phyloP scores from a whole-genome alignment of 2,888 invertebrate species.

The Acleris sparsana region DNA sequence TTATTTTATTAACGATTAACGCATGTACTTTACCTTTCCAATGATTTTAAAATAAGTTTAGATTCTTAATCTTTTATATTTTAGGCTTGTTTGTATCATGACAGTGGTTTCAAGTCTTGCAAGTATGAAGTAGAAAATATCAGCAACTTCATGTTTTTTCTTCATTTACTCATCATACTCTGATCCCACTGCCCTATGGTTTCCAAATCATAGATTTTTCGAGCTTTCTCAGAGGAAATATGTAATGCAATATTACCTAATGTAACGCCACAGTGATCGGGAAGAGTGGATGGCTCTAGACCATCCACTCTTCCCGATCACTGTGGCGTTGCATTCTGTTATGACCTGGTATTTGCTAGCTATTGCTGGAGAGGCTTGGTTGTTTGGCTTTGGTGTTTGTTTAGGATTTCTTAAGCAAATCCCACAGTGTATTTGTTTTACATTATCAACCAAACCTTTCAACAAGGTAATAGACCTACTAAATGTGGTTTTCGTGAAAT shows the following conservation, averaged over 20 bases:
- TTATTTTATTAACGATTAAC: no score
- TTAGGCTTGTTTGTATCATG: slow-evolving; percentile 43
- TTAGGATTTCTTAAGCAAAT: slow-evolving; percentile 68
- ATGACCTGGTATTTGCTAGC: slow-evolving; percentile 87
- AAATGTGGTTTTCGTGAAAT: slow-evolving; percentile 14
- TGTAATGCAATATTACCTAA: slow-evolving; percentile 97
- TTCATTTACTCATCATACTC: slow-evolving; percentile 89
- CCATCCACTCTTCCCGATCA: slow-evolving; percentile 93
- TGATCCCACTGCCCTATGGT: slow-evolving; percentile 93
- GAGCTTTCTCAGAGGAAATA: slow-evolving; percentile 88
- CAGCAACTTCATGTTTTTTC: slow-evolving; percentile 84
- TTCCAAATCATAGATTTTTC: slow-evolving; percentile 93
- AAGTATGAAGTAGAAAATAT: slow-evolving; percentile 86
- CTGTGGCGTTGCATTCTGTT: slow-evolving; percentile 86
- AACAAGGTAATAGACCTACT: slow-evolving; percentile 18
- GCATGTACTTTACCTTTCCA: no score
- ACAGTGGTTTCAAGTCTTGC: slow-evolving; percentile 85
- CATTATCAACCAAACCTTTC: slow-evolving; percentile 45
- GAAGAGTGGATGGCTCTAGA: slow-evolving; percentile 94
- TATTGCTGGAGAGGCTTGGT: slow-evolving; percentile 71
- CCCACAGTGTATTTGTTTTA: slow-evolving; percentile 64
- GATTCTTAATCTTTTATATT: not conserved
- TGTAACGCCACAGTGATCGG: slow-evolving; percentile 89
- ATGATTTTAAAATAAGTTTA: no score
- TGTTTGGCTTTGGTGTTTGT: slow-evolving; percentile 64